Evolutionary conservation across 2,113 vertebrate genomes (phyloP).

Genomic region (Chaenocephalus aceratus): DNA sequence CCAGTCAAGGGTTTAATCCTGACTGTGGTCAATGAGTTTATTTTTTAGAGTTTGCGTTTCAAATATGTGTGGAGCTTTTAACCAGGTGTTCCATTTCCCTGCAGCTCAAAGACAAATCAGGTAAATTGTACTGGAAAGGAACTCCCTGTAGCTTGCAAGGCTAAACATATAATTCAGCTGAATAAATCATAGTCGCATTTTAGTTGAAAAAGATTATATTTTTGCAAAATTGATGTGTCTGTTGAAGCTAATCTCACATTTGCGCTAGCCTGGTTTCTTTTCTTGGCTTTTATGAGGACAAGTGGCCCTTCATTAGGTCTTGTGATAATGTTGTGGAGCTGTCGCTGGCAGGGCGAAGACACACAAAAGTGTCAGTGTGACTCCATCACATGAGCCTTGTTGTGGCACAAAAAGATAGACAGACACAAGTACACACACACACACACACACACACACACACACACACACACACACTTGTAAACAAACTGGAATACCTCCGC

Average conservation of each 20-base stretch:
- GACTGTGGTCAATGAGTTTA: not conserved
- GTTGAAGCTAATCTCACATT: not conserved
- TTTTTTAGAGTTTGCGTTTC: conserved; percentile 15
- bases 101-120: conserved; percentile 41
- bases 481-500: conserved; percentile 5
- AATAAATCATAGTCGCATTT: conserved; percentile 26
- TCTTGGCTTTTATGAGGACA: conserved; percentile 1
- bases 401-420: conserved; percentile 26
- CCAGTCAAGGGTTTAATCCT: conserved; percentile 15
- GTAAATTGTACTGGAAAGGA: conserved; percentile 35
- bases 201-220: not conserved
- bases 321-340: conserved; percentile 29
- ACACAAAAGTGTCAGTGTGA: conserved; percentile 36
- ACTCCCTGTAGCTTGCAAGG: conserved; percentile 31
- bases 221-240: not conserved
- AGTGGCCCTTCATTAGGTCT: conserved; percentile 9
- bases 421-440: not conserved
- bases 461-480: conserved; percentile 10
- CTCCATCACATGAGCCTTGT: conserved; percentile 11
- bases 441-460: conserved; percentile 13
- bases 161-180: conserved; percentile 8
- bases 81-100: conserved; percentile 31
- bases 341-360: conserved; percentile 18
- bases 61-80: conserved; percentile 27
- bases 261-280: not conserved